Conservation (phyloP, 2,113 vertebrate genomes). For the Pachycephala philippinensis region DNA sequence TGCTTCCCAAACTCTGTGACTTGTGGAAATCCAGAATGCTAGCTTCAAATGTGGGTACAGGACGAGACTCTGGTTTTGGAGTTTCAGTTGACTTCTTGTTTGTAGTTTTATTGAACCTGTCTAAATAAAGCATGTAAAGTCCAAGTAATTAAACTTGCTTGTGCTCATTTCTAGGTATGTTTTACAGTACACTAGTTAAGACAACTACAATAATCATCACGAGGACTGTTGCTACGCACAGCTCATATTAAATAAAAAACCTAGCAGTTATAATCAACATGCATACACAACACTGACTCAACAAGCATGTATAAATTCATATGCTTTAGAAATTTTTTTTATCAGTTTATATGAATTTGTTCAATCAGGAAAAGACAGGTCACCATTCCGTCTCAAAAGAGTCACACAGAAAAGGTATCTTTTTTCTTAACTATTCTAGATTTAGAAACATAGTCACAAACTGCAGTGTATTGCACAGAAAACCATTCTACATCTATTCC, state of each 20-base stretch:
- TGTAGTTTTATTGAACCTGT: slow-evolving; percentile 51
- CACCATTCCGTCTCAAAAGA: not conserved
- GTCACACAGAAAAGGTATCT: not conserved
- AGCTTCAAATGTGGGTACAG: slow-evolving; percentile 53
- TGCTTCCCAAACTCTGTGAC: slow-evolving; percentile 27
- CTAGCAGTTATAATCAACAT: not conserved
- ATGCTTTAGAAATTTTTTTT: not conserved
- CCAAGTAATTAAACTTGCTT: not conserved
- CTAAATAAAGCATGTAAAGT: slow-evolving; percentile 27
- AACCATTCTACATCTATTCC: not conserved
- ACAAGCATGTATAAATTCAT: not conserved
- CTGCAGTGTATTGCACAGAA: not conserved
- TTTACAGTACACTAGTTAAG: not conserved
- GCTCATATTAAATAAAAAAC: not conserved
- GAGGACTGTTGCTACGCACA: not conserved
- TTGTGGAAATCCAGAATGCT: slow-evolving; percentile 64
- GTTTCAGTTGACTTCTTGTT: slow-evolving; percentile 49
- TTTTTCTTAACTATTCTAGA: not conserved
- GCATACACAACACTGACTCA: not conserved
- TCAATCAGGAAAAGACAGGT: not conserved
- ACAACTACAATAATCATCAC: not conserved
- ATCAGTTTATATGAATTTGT: not conserved
- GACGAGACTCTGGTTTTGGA: slow-evolving; percentile 21
- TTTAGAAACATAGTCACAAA: not conserved
- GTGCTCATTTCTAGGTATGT: not conserved